A percentile compares a stretch with the other conserved stretches of the same genome.
Conservation (phyloP, 1,140 invertebrate species). For the Drosophila prosaltans region DNA sequence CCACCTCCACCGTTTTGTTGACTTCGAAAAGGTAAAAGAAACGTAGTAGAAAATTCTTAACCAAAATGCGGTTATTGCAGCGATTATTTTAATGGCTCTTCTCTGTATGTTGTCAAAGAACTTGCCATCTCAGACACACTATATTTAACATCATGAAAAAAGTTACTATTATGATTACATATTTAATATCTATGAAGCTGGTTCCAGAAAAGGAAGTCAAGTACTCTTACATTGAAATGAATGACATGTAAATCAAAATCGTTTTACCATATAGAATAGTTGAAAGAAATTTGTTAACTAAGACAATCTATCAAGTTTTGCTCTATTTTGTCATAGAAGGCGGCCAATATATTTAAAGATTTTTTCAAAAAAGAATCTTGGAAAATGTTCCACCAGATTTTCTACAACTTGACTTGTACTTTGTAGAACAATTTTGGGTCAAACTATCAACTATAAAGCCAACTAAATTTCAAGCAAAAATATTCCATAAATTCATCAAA, state of each 20-base stretch:
- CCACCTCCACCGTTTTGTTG: conserved; percentile 31
- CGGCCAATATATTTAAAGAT: too few relatives aligned
- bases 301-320: too few relatives aligned
- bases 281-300: too few relatives aligned
- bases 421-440: too few relatives aligned
- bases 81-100: conserved; percentile 79
- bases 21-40: conserved; percentile 67
- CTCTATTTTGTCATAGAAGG: too few relatives aligned
- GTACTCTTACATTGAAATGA: too few relatives aligned
- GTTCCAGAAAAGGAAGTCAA: neutral
- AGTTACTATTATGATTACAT: conserved; percentile 25
- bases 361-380: too few relatives aligned
- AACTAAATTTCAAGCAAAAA: neutral
- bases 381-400: too few relatives aligned
- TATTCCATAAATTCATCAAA: neutral
- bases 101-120: conserved; percentile 51
- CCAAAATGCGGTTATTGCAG: conserved; percentile 77
- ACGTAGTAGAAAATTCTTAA: conserved; percentile 60
- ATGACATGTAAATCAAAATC: too few relatives aligned
- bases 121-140: conserved; percentile 45
- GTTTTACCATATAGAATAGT: too few relatives aligned
- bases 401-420: too few relatives aligned
- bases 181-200: neutral
- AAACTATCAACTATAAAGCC: neutral
- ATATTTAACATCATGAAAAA: conserved; percentile 54